Evolutionary conservation across 2,888 invertebrate species (phyloP).

Genomic region (Cataglyphis rosenhaueri): DNA sequence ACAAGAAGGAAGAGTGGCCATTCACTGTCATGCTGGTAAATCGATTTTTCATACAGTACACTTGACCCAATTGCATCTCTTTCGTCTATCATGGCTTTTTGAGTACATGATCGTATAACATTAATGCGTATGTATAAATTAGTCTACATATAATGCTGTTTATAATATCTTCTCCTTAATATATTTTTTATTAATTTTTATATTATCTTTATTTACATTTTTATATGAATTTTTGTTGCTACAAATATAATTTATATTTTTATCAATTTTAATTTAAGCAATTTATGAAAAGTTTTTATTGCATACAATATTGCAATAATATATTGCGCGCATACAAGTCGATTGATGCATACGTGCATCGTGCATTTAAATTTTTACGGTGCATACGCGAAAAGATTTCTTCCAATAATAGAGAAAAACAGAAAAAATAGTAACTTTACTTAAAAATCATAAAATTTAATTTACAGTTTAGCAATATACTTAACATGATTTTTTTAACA

Average conservation of each 20-base stretch:
- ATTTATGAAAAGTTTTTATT: constrained; percentile 55
- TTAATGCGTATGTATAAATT: background rate
- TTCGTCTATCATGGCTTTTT: constrained; percentile 25
- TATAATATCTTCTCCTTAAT: background rate
- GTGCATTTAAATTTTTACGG: constrained; percentile 60
- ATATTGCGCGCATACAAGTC: constrained; percentile 61
- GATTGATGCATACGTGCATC: constrained; percentile 13
- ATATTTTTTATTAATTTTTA: background rate
- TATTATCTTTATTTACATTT: background rate
- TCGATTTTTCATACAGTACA: constrained; percentile 60
- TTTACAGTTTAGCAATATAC: background rate
- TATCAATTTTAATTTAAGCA: constrained; percentile 61
- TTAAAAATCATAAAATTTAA: constrained; percentile 25
- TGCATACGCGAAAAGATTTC: background rate
- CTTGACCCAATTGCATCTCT: constrained; percentile 43
- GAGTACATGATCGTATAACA: background rate
- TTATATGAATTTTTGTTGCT: background rate
- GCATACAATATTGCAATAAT: constrained; percentile 42
- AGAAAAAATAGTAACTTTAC: background rate
- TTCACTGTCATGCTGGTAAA: constrained; percentile 95
- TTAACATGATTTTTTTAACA: background rate
- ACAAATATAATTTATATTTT: background rate
- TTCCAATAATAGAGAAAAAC: background rate
- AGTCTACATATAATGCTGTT: background rate
- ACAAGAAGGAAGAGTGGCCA: constrained; percentile 92